Percentiles rank a stretch among this genome's conserved stretches.
Conservation (phyloP, 2,888 invertebrate species). For the Callyntrura guangdongensis region DNA sequence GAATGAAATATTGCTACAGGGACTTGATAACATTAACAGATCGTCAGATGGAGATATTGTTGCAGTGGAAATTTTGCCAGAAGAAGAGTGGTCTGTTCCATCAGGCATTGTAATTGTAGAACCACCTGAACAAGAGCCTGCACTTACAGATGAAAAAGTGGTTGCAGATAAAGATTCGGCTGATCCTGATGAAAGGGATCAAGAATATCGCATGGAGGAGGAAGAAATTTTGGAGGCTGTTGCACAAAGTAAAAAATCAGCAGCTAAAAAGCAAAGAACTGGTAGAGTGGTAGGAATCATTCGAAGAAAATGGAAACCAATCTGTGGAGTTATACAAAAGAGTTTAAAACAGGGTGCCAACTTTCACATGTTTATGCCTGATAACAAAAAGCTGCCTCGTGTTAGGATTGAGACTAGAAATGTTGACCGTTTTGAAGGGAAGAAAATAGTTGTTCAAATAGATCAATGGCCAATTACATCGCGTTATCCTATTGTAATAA, state of each 20-base stretch:
- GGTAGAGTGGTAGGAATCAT: constrained; percentile 97
- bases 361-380: constrained; percentile 96
- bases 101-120: constrained; percentile 89
- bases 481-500: constrained; percentile 92
- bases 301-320: constrained; percentile 98
- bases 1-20: constrained; percentile 91
- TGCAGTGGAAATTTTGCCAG: constrained; percentile 94
- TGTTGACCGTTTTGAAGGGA: constrained; percentile 91
- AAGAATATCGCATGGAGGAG: constrained; percentile 81
- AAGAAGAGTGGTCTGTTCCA: constrained; percentile 96
- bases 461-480: constrained; percentile 98
- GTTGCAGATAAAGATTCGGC: constrained; percentile 88
- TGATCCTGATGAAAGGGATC: constrained; percentile 87
- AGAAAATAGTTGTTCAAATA: constrained; percentile 97
- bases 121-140: constrained; percentile 85
- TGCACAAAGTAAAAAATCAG: constrained; percentile 80
- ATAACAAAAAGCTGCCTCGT: constrained; percentile 97
- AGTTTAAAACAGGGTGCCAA: constrained; percentile 89
- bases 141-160: constrained; percentile 87
- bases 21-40: constrained; percentile 94
- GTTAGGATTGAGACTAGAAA: constrained; percentile 98
- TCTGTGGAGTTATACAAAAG: constrained; percentile 97
- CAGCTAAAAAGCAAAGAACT: constrained; percentile 88
- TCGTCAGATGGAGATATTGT: constrained; percentile 98
- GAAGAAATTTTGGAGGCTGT: constrained; percentile 84